A percentile compares a stretch with the other conserved stretches of the same genome.
phyloP scores from a whole-genome alignment of 1,140 invertebrate species.

The Teleogryllus occipitalis region DNA sequence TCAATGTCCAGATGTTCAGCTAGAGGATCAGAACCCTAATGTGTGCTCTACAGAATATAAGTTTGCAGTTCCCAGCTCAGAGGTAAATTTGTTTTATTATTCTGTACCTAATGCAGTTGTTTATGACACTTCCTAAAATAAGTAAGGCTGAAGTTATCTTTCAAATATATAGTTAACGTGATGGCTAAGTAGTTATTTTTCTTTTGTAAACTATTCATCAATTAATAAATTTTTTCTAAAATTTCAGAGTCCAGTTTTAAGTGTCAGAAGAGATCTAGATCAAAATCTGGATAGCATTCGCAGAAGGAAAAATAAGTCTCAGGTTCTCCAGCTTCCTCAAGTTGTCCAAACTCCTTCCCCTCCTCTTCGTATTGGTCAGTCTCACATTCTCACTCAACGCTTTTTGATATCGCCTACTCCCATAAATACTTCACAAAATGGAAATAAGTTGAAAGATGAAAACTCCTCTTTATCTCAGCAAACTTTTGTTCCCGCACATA shows the following conservation, averaged over 20 bases:
- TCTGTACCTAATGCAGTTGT: background rate
- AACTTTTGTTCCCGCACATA: background rate
- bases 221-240: background rate
- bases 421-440: background rate
- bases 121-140: background rate
- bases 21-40: slow-evolving; percentile 40
- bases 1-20: slow-evolving; percentile 41
- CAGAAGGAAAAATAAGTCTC: background rate
- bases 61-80: slow-evolving; percentile 18
- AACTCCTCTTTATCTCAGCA: background rate
- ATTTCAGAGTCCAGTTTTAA: background rate
- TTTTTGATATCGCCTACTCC: background rate
- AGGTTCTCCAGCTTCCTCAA: background rate
- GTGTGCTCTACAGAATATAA: slow-evolving; percentile 25
- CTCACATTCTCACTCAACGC: background rate
- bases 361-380: background rate
- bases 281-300: background rate
- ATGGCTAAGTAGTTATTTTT: background rate
- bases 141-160: background rate
- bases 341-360: background rate
- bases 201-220: background rate
- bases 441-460: background rate
- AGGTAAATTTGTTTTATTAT: slow-evolving; percentile 6
- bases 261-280: background rate
- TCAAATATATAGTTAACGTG: background rate